Evolutionary conservation across 2,113 vertebrate species (phyloP).

Genomic region (Castor canadensis): DNA sequence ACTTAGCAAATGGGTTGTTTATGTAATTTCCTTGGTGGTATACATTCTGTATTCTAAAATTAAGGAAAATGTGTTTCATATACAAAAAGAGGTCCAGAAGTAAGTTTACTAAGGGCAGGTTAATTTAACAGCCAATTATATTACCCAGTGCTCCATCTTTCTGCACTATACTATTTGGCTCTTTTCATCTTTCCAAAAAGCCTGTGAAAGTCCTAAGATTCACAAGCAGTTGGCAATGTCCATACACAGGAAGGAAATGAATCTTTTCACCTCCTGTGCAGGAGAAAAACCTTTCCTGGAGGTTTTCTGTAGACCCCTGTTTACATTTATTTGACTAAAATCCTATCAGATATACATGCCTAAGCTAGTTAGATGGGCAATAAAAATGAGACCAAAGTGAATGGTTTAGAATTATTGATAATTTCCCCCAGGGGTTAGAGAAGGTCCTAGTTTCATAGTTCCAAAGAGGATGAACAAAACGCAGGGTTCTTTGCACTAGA

Average conservation of each 20-base stretch:
- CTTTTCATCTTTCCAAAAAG: neutral
- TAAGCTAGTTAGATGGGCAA: neutral
- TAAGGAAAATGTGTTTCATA: neutral
- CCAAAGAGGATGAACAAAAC: neutral
- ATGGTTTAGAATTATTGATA: neutral
- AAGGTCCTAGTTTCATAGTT: neutral
- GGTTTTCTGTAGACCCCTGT: neutral
- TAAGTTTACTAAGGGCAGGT: neutral
- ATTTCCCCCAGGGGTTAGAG: neutral
- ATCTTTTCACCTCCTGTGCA: neutral
- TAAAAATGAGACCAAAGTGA: neutral
- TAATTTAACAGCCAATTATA: neutral
- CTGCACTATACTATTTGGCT: neutral
- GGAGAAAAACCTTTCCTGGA: neutral
- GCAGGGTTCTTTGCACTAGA: neutral
- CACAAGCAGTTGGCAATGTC: neutral
- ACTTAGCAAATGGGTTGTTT: neutral
- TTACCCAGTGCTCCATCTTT: neutral
- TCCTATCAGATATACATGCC: neutral
- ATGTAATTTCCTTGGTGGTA: neutral
- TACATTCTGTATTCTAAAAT: neutral
- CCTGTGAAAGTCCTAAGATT: neutral
- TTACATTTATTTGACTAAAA: neutral
- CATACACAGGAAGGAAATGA: neutral
- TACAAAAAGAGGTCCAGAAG: neutral